Evolutionary conservation across 2,113 vertebrate species (phyloP), one percentile per base, ranked within the genome.

Genomic region (Panthera uncia): DNA sequence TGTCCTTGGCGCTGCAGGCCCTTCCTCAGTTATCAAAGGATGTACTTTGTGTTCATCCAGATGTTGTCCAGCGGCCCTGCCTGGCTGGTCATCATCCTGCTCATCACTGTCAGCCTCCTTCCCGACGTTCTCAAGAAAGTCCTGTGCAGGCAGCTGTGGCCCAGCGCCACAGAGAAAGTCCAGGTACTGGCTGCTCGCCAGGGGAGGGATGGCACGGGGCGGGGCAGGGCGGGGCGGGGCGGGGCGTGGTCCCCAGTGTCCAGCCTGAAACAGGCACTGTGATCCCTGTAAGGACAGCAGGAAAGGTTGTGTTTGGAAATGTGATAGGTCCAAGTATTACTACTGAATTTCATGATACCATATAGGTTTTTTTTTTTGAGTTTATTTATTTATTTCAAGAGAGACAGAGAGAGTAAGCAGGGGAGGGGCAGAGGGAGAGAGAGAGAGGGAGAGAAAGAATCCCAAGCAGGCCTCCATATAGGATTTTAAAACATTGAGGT

Each of bases 41-140:
- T 99, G 99, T 99, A 99, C 99, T 99, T 99, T 0, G 99, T 99
- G 92, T 99, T 99, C 98, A 99, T 99, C 97, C 99, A 99, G 98
- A 99, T 99, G 99, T 96, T 99, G 95, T 99, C 99, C 90, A 99
- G 99, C 10, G 99, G 99, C 71, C 99, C 99, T 0, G 99, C 99
- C 0, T 99, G 99, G 99, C 99, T 99, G 97, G 99, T 99, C 96
- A 99, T 99, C 89, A 98, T 99, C 96, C 98, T 99, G 88, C 99
- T 99, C 73, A 99, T 99, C 97, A 99, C 99, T 11, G 98, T 99
- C 97, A 99, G 99, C 98, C 99, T 99, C 98, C 99, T 99, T 96
- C 99, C 99, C 1, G 99, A 99, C 55, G 99, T 99, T 94, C 97
- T 99, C 79, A 99, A 99, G 98, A 99, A 99, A 97, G 99, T 99